phyloP scores from a whole-genome alignment of 64 coral and sea anemone species.

The Platygyra sinensis region DNA sequence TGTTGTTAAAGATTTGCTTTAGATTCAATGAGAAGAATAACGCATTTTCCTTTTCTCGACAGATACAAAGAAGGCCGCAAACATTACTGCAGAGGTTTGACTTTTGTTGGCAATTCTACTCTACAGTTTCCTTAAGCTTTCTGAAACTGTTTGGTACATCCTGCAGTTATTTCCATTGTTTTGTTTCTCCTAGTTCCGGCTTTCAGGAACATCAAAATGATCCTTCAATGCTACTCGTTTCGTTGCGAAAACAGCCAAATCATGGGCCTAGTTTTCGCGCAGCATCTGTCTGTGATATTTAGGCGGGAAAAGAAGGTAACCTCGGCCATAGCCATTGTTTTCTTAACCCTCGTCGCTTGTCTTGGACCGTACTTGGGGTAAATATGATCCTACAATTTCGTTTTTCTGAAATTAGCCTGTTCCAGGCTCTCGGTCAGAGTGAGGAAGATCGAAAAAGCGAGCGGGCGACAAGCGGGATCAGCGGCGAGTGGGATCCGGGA shows the following conservation, averaged over 20 bases:
- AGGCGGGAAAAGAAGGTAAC: conserved; percentile 9
- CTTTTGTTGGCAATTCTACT: background rate
- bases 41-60: too few species aligned
- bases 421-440: too few species aligned
- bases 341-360: background rate
- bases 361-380: background rate
- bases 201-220: background rate
- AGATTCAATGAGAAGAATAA: too few species aligned
- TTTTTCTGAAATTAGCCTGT: background rate
- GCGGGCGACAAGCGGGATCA: too few species aligned
- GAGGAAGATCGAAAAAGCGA: too few species aligned
- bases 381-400: background rate
- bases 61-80: background rate
- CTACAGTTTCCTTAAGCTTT: background rate
- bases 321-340: background rate
- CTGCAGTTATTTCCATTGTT: background rate
- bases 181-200: background rate
- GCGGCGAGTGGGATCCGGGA: too few species aligned
- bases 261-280: background rate
- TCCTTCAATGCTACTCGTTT: background rate
- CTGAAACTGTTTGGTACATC: background rate
- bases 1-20: too few species aligned
- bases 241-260: background rate
- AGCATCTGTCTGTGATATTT: background rate
- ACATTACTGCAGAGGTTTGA: background rate